phyloP scores from a whole-genome alignment of 2,888 invertebrate genomes.

The Trypoxylon attenuatum region DNA sequence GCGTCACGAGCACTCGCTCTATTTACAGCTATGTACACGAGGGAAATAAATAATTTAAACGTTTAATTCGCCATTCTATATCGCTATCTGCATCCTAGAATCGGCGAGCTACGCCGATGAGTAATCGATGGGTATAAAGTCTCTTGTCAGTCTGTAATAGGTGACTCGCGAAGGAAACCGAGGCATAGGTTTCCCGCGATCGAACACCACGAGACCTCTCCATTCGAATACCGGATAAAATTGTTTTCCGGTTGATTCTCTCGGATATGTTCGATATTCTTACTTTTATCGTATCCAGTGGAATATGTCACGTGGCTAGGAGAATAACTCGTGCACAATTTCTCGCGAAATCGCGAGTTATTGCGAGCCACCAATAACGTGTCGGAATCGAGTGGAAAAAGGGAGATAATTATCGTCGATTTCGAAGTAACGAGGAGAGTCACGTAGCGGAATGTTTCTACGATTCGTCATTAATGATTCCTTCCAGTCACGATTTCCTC shows the following conservation, averaged over 20 bases:
- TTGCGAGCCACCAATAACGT: background rate
- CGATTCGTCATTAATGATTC: conserved; percentile 23
- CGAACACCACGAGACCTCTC: too few relatives aligned
- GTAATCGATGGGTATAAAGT: conserved; percentile 23
- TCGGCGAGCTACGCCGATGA: background rate
- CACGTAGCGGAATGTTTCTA: too few relatives aligned
- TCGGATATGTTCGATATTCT: too few relatives aligned
- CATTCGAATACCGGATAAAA: too few relatives aligned
- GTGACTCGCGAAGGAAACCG: background rate
- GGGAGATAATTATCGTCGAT: too few relatives aligned
- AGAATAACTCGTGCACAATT: background rate
- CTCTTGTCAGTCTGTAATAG: conserved; percentile 18
- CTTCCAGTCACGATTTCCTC: conserved; percentile 77
- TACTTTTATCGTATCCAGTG: too few relatives aligned
- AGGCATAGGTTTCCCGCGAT: background rate
- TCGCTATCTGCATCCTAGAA: conserved; percentile 7
- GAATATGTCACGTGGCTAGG: too few relatives aligned
- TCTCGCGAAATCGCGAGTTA: background rate
- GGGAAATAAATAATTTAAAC: conserved; percentile 61
- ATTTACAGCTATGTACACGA: conserved; percentile 67
- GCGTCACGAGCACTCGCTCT: conserved; percentile 39
- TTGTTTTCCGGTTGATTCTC: too few relatives aligned
- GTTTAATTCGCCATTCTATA: conserved; percentile 27
- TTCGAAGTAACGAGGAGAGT: too few relatives aligned
- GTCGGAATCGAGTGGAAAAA: too few relatives aligned